Evolutionary conservation across 2,888 invertebrate genomes (phyloP).

Genomic region (Loripinus fragilis): DNA sequence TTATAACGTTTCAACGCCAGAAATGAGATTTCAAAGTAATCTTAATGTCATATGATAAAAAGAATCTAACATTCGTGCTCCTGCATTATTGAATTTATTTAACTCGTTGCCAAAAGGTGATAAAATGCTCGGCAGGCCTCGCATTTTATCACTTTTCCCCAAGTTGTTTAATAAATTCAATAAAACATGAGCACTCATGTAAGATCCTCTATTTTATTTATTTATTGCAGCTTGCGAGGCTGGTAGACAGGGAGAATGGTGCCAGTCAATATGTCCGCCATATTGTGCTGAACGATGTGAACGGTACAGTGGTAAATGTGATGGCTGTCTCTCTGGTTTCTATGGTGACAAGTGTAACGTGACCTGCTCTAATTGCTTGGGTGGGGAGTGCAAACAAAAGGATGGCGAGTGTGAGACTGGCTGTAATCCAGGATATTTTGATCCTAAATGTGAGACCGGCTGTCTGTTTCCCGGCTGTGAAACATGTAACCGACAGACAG

Average conservation of each 20-base stretch:
- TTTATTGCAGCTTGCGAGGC: conserved; percentile 19
- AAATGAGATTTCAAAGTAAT: too few relatives aligned
- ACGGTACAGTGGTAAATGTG: conserved; percentile 8
- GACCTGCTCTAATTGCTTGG: background rate
- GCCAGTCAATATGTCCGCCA: conserved; percentile 1
- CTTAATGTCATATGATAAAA: too few relatives aligned
- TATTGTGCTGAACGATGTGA: conserved; percentile 1
- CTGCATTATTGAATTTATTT: too few relatives aligned
- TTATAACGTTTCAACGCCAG: too few relatives aligned
- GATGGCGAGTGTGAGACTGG: background rate
- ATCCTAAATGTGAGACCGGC: background rate
- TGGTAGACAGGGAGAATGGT: background rate
- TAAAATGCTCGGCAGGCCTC: too few relatives aligned
- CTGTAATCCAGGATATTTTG: background rate
- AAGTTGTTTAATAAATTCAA: too few relatives aligned
- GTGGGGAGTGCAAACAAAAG: background rate
- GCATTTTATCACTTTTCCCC: too few relatives aligned
- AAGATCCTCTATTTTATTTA: too few relatives aligned
- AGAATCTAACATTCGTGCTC: too few relatives aligned
- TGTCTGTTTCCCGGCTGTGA: conserved; percentile 5
- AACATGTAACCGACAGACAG: background rate
- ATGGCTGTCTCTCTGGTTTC: background rate
- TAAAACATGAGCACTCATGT: too few relatives aligned
- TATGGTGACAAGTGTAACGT: background rate
- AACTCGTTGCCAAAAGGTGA: too few relatives aligned